Conservation (phyloP, 2,113 vertebrate genomes). For the Dipodomys stephensi region DNA sequence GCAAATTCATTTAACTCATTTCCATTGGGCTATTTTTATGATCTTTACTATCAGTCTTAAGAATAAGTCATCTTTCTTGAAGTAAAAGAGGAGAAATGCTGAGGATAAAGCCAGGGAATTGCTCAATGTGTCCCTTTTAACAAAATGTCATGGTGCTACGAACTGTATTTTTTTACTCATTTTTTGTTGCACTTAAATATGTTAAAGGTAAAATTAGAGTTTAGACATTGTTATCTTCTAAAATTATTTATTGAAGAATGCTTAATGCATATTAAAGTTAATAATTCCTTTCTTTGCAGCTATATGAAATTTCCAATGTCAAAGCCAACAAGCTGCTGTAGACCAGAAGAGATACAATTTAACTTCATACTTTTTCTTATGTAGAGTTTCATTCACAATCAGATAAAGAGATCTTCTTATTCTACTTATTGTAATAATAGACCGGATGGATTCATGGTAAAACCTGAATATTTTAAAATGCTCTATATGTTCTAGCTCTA, state of each 20-base stretch:
- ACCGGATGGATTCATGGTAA: constrained; percentile 82
- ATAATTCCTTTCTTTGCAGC: constrained; percentile 15
- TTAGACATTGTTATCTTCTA: constrained; percentile 34
- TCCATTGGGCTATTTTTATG: neutral
- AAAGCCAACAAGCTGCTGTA: constrained; percentile 52
- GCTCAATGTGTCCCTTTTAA: neutral
- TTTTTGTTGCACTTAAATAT: constrained; percentile 33
- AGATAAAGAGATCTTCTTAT: constrained; percentile 81
- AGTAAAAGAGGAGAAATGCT: neutral
- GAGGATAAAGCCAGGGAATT: neutral
- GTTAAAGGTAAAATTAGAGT: constrained; percentile 47
- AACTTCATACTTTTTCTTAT: constrained; percentile 70
- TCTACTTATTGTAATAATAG: constrained; percentile 83
- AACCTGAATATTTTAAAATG: constrained; percentile 84
- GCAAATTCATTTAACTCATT: neutral
- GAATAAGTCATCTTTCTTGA: neutral
- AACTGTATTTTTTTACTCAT: neutral
- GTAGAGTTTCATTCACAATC: constrained; percentile 80
- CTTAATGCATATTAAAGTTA: constrained; percentile 46
- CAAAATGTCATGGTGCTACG: neutral
- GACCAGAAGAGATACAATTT: constrained; percentile 61
- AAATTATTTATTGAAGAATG: constrained; percentile 45
- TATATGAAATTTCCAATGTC: constrained; percentile 36
- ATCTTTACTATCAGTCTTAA: neutral
- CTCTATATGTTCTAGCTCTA: constrained; percentile 83